These are phyloP conservation scores for Hipparchia semele DNA, from an alignment of 2,888 invertebrate species.

Conservation along the genomic window DNA sequence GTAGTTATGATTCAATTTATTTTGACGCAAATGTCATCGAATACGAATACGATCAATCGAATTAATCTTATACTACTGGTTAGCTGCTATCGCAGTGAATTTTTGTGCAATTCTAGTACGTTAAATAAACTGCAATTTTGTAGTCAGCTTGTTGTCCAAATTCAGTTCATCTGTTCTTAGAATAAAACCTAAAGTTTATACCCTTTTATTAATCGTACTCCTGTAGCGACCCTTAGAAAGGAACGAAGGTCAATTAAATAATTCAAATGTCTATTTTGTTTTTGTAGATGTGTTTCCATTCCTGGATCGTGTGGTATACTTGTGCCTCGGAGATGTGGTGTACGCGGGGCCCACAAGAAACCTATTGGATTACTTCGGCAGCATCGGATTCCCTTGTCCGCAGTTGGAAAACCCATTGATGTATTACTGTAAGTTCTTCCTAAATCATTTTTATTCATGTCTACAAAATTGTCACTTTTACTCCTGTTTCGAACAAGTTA, in stretches of 20 bases:
- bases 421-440: slow-evolving; percentile 91
- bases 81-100: no score
- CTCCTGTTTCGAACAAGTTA: background rate
- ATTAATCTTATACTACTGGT: no score
- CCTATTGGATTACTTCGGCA: slow-evolving; percentile 97
- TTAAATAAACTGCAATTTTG: no score
- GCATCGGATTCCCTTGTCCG: slow-evolving; percentile 98
- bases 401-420: slow-evolving; percentile 98
- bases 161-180: no score
- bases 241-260: no score
- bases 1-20: no score
- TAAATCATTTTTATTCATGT: background rate
- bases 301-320: slow-evolving; percentile 94
- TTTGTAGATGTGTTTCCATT: slow-evolving; percentile 95
- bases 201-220: background rate
- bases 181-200: no score
- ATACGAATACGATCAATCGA: no score
- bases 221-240: no score
- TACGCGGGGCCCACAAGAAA: slow-evolving; percentile 96
- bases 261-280: background rate
- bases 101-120: no score
- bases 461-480: background rate
- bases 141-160: no score
- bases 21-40: no score
- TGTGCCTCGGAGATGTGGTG: slow-evolving; percentile 95